Evolutionary conservation across 2,888 invertebrate genomes (phyloP).

Genomic region (Macrosiphum euphorbiae): DNA sequence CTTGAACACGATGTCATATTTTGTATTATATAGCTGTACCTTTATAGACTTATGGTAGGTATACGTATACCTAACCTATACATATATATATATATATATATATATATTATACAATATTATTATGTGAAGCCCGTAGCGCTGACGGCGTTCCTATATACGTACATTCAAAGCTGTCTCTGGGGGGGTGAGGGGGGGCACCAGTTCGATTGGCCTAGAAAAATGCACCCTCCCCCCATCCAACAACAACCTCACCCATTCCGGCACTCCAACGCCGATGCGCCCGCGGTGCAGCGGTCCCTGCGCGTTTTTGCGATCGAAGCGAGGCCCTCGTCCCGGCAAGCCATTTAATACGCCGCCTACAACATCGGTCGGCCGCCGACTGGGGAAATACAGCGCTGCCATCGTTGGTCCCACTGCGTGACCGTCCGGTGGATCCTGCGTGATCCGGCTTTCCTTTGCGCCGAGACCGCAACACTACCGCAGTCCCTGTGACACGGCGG

Average conservation of each 20-base stretch:
- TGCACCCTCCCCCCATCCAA: background rate
- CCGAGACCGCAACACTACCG: slow-evolving; percentile 25
- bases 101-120: background rate
- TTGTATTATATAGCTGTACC: background rate
- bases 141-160: background rate
- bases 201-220: slow-evolving; percentile 58
- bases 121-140: background rate
- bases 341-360: background rate
- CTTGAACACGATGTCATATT: background rate
- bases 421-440: slow-evolving; percentile 44
- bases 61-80: background rate
- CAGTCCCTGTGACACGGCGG: slow-evolving; percentile 54
- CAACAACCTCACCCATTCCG: background rate
- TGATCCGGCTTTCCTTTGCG: slow-evolving; percentile 48
- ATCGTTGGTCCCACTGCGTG: slow-evolving; percentile 47
- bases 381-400: slow-evolving; percentile 35
- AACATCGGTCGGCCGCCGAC: background rate
- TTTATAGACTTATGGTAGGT: background rate
- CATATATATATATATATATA: background rate
- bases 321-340: background rate
- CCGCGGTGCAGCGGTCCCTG: background rate
- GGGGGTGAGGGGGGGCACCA: background rate
- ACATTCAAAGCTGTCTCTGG: background rate
- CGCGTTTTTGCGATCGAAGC: slow-evolving; percentile 41
- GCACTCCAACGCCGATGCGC: background rate